Base-by-base conservation (phyloP, 2,888 invertebrate species). In the Erebia ligea region DNA sequence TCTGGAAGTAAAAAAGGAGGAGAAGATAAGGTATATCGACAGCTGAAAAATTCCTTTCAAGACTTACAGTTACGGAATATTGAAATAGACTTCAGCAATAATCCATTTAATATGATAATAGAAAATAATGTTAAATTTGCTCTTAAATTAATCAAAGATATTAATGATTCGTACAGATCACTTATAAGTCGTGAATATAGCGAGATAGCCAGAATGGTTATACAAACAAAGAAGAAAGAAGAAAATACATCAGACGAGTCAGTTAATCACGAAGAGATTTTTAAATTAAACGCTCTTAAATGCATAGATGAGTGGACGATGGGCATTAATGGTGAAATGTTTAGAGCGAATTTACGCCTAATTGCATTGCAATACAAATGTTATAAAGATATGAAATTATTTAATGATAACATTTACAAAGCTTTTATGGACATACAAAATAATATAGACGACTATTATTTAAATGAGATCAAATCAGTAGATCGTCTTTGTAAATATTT, bases 241-340 rank as follows among this genome's bases (percentile, higher is more conserved):
- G 88, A 88, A 1, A 81, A 75, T 64, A 67, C 58, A 52, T 86
- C 86, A 10, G 84, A 83, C 42, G 86, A 84, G 52, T 85, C 87
- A 0, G 69, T 85, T 15, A 84, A 82, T 78, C 78, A 76, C 68
- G 90, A 86, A 80, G 89, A 83, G 82, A 81, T 82, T 58, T 94
- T 87, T 72, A 92, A 88, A 78, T 69, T 77, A 52, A 91, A 92
- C 75, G 87, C 85, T 67, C 73, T 91, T 17, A 92, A 89, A 80
- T 92, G 91, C 76, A 81, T 94, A 17, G 90, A 94, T 34, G 95
- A 95, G 83, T 95, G 95, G 95, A 85, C 86, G 19, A 91, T 91
- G 81, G 95, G 93, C 11, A 81, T 94, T 5, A 88, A 91, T 68
- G 95, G 94, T 34, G 96, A 96, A 86, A 88, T 91, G 78, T 89